Conservation (phyloP, 2,113 vertebrate genomes). For the rabbit (Oryctolagus cuniculus) region DNA sequence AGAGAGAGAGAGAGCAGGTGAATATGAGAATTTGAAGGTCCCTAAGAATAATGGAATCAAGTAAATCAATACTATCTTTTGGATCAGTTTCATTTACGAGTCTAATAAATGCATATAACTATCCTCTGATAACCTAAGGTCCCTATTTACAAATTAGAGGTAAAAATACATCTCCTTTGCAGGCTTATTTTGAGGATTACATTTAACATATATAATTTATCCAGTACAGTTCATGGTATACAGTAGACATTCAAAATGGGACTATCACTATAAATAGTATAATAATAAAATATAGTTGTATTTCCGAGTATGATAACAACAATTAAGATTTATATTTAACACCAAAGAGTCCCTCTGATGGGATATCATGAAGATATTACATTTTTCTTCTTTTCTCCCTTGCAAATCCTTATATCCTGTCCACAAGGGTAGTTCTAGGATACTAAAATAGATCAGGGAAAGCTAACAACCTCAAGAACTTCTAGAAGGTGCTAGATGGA, state of each 20-base stretch:
- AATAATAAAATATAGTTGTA: background rate
- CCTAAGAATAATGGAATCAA: background rate
- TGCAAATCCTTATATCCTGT: background rate
- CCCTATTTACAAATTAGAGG: background rate
- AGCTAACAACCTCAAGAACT: background rate
- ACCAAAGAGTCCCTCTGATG: background rate
- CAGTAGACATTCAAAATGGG: background rate
- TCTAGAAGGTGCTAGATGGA: background rate
- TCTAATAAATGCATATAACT: background rate
- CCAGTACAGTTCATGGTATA: background rate
- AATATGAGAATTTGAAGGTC: background rate
- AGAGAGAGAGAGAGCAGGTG: background rate
- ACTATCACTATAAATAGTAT: background rate
- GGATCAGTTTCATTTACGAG: background rate
- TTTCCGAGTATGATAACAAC: background rate
- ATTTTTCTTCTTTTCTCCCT: background rate
- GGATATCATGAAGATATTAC: background rate
- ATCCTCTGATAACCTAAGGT: background rate
- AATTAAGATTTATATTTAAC: conserved; percentile 8
- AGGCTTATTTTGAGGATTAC: background rate
- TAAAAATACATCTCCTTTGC: background rate
- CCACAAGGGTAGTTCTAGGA: background rate
- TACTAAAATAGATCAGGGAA: background rate
- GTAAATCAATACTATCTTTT: background rate
- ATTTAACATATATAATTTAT: conserved; percentile 4